Base-by-base conservation (phyloP, 2,797 vertebrate species). In the Euthynnus affinis region DNA sequence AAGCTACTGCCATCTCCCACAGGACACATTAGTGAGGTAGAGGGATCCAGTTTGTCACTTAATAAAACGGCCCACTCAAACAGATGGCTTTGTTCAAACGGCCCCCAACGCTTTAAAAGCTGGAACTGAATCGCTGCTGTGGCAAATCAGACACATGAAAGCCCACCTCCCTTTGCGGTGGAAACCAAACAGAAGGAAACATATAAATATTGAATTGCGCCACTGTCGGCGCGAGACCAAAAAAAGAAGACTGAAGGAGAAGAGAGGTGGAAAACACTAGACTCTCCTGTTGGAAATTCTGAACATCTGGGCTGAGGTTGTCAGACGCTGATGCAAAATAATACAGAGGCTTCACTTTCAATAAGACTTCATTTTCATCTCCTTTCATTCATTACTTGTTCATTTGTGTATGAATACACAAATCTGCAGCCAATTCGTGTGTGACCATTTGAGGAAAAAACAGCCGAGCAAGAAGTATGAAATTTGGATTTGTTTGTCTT, bases 21-120 rank as follows among this genome's bases (percentile, higher is more conserved):
- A 72, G 86, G 93, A 92, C 86, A 85, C 90, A 91, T 94, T 93
- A 93, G 90, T 62, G 61, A 90, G 81, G 88, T 85, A 89, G 89
- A 90, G 71, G 80, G 81, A 92, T 93, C 85, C 88, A 90, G 92
- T 91, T 91, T 93, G 92, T 93, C 94, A 94, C 93, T 93, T 93
- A 93, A 94, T 94, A 93, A 94, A 93, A 91, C 44, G 64, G 75
- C 88, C 92, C 88, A 87, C 88, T 93, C 87, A 88, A 93, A 92
- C 92, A 94, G 93, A 93, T 94, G 93, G 92, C 88, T 92, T 90
- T 90, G 85, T 92, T 92, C 85, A 86, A 85, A 86, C 37, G 44
- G 74, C 78, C 84, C 77, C 80, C 62, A 46, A 87, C 73, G 75
- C 75, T 90, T 89, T 87, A 88, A 93, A 90, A 85, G 82, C 80